These are phyloP conservation scores for Lucilia cuprina DNA, from an alignment of 1,140 invertebrate genomes.

Conservation along the genomic window DNA sequence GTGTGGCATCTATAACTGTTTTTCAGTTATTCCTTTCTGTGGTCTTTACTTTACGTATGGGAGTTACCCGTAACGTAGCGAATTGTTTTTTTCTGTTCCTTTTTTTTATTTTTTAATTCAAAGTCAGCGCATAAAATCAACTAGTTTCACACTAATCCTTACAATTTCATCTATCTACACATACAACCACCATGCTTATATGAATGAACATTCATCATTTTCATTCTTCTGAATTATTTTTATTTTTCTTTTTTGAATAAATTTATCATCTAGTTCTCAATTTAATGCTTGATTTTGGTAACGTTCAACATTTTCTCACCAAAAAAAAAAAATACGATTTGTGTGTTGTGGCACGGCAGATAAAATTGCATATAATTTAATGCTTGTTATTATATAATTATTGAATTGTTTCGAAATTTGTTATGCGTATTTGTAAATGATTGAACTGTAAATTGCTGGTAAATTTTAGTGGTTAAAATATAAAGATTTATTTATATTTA, in stretches of 20 bases:
- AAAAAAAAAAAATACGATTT: neutral
- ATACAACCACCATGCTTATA: neutral
- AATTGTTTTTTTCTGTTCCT: neutral
- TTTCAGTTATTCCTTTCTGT: neutral
- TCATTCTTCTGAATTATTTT: neutral
- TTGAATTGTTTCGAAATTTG: neutral
- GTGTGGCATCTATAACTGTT: conserved; percentile 40
- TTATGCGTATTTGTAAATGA: neutral
- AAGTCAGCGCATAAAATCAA: conserved; percentile 43
- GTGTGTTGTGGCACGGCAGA: neutral
- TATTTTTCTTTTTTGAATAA: neutral
- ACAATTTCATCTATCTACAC: neutral
- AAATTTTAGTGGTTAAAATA: neutral
- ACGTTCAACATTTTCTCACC: neutral
- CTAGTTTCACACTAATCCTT: conserved; percentile 46
- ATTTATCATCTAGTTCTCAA: conserved; percentile 16
- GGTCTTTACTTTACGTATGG: neutral
- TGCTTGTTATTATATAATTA: neutral
- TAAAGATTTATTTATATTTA: neutral
- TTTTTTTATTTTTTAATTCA: neutral
- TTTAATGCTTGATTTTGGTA: neutral
- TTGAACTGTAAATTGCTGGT: conserved; percentile 3
- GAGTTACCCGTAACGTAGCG: conserved; percentile 7
- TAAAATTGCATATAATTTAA: conserved; percentile 18
- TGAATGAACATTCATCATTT: conserved; percentile 1